Base-by-base conservation (phyloP, 1,140 invertebrate species). In the Listronotus oregonensis region DNA sequence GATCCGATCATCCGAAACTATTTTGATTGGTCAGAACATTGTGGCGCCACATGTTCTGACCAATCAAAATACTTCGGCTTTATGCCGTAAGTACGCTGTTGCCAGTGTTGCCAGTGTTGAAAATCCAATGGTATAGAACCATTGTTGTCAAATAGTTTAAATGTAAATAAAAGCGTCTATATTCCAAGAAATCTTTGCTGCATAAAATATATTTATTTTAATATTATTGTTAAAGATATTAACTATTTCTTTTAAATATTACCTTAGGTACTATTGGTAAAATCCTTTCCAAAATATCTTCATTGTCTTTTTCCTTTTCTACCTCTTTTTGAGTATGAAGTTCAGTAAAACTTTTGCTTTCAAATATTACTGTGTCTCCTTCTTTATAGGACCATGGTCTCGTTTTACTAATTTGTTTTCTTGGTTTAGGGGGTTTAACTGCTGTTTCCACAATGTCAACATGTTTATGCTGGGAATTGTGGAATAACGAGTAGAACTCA, bases 201-300 rank as follows among this genome's bases (percentile, higher is more conserved):
- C n/a, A n/a, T n/a, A n/a, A n/a, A n/a, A n/a, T n/a, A n/a, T n/a
- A n/a, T n/a, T n/a, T n/a, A n/a, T n/a, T n/a, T n/a, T n/a, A n/a
- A n/a, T n/a, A n/a, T n/a, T n/a, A n/a, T n/a, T n/a, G n/a, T n/a
- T n/a, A n/a, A n/a, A n/a, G n/a, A n/a, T n/a, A n/a, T n/a, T n/a
- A n/a, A n/a, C 21, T 3, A 40, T 55, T 55, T 39, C 51, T 27
- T 47, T 31, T 50, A 46, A 59, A 64, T 9, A 9, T 39, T 79
- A 89, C 88, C 83, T 91, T 91, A 79, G 90, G 90, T 81, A 92
- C 87, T 69, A 91, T 85, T 17, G 76, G 76, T 15, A 86, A 82
- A 49, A 88, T 77, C 70, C 84, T 82, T 50, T 83, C 79, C 70
- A 87, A 83, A 66, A 82, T 49, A 57, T 75, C 64, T 49, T 62